Base-by-base conservation (phyloP, 2,888 invertebrate species). In the Eupsilia transversa region DNA sequence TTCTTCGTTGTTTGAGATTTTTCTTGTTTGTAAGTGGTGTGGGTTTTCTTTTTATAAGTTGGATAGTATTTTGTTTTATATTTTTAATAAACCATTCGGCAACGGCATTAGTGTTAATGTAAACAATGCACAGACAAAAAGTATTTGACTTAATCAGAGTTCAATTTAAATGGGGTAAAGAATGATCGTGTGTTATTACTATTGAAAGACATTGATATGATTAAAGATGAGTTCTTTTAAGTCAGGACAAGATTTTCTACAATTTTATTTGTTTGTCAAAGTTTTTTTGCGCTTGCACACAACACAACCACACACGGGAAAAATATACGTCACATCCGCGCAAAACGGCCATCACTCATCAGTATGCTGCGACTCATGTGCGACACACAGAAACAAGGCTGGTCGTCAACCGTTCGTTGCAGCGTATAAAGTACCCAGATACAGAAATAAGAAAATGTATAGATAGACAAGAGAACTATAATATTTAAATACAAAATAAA, bases 1-100 rank as follows among this genome's bases (percentile, higher is more conserved):
- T 6, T 60, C 49, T 57, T 57, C 41, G 9, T 57, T 65, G 57
- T 68, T 72, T 54, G 33, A 63, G 57, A 35, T 69, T 72, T 75
- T 46, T n/a, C n/a, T 64, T 64, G n/a, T 43, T 56, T 12, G 14
- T 20, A 27, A 38, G 46, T 41, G 2, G 35, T 56, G 49, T 57
- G 23, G 27, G 12, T 41, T 75, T 81, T 46, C 10, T 38, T 71
- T 64, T 59, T 38, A 33, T 35, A 27, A 49, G 43, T 71, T 60
- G n/a, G 3, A 17, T 23, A 46, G 2, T 43, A 20, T 43, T 76
- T 65, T 5, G 49, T 59, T 54, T 12, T 52, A n/a, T n/a, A n/a
- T 52, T 1, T n/a, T 12, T n/a, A n/a, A n/a, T 52, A 52, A n/a
- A 52, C 1, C 1, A 9, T 33, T 60, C 9, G 9, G 46, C 5